phyloP scores from a whole-genome alignment of 53 echinoderm and acorn worm genomes.

The Antedon mediterranea region DNA sequence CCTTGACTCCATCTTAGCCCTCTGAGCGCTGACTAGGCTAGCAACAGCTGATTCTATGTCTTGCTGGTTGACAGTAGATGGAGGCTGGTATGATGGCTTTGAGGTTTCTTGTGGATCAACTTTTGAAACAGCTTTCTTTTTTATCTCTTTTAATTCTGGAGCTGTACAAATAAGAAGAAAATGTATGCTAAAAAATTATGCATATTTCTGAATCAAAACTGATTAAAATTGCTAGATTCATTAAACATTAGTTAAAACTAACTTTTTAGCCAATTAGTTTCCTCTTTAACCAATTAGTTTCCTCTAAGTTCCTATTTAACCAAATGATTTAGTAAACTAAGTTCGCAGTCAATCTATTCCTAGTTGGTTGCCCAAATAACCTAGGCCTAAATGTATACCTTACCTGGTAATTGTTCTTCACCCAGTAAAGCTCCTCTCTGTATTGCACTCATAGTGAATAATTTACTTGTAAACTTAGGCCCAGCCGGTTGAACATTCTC shows the following conservation, averaged over 20 bases:
- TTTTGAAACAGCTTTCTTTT: not conserved
- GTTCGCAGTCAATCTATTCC: not conserved
- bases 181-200: too few relatives aligned
- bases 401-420: slow-evolving; percentile 80
- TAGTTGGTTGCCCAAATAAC: not conserved
- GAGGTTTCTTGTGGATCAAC: not conserved
- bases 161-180: too few relatives aligned
- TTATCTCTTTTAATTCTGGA: not conserved
- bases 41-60: not conserved
- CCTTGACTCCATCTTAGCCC: not conserved
- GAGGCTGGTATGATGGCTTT: not conserved
- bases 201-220: too few relatives aligned
- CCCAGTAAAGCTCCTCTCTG: slow-evolving; percentile 74
- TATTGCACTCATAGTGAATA: slow-evolving; percentile 60
- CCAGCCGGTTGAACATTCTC: not conserved
- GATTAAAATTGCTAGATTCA: too few relatives aligned
- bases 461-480: slow-evolving; percentile 21
- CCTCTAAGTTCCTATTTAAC: too few relatives aligned
- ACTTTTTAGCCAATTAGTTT: too few relatives aligned
- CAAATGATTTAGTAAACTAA: not conserved
- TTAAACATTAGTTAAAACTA: too few relatives aligned
- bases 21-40: not conserved
- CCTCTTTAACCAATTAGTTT: too few relatives aligned
- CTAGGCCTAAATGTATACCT: not conserved
- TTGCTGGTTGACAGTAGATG: not conserved